These are phyloP conservation scores for Acrobasis suavella DNA, from an alignment of 2,888 invertebrate genomes.

Conservation along the genomic window DNA sequence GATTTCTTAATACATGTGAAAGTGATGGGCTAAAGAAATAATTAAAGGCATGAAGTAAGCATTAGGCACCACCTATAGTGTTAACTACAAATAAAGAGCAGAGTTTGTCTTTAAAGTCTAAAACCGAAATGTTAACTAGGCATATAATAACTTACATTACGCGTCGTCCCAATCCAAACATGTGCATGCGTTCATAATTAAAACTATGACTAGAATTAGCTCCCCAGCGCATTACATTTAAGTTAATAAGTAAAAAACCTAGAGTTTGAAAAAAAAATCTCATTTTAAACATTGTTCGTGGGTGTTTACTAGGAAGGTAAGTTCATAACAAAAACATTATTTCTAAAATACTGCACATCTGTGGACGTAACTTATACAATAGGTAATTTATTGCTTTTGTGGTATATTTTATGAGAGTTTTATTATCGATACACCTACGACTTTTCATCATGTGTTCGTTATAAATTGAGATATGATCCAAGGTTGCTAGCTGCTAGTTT, in stretches of 20 bases:
- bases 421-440: slow-evolving; percentile 50
- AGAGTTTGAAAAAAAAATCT: slow-evolving; percentile 25
- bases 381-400: slow-evolving; percentile 38
- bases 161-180: slow-evolving; percentile 43
- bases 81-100: neutral
- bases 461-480: slow-evolving; percentile 38
- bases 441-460: slow-evolving; percentile 45
- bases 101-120: no score
- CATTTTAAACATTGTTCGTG: slow-evolving; percentile 31
- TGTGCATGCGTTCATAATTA: slow-evolving; percentile 50
- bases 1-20: neutral
- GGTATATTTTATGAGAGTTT: slow-evolving; percentile 48
- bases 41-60: neutral
- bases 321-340: slow-evolving; percentile 46
- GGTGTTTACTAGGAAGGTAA: slow-evolving; percentile 39
- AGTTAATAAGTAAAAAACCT: slow-evolving; percentile 35
- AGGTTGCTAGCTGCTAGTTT: slow-evolving; percentile 22
- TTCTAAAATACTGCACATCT: slow-evolving; percentile 46
- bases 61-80: no score
- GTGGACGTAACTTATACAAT: slow-evolving; percentile 48
- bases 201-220: slow-evolving; percentile 42
- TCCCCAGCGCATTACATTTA: slow-evolving; percentile 21
- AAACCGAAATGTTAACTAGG: no score
- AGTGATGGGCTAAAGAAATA: slow-evolving; percentile 34
- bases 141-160: slow-evolving; percentile 45